Conservation (phyloP, 2,797 vertebrate genomes). For the Aphelocoma californica region DNA sequence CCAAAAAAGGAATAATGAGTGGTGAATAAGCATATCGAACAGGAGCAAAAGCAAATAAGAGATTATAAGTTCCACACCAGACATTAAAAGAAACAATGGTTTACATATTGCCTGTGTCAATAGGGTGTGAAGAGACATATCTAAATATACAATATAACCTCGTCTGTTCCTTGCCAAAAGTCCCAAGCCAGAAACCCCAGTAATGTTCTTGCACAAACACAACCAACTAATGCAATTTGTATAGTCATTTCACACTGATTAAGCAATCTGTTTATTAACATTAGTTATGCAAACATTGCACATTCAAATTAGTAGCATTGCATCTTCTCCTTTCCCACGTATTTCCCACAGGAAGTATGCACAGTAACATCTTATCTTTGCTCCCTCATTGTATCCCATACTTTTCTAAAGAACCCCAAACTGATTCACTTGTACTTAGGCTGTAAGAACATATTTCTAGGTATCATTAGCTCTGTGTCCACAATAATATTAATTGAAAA, state of each 20-base stretch:
- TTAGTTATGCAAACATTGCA: constrained; percentile 49
- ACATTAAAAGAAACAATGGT: constrained; percentile 52
- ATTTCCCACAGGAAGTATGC: constrained; percentile 36
- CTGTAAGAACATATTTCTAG: background rate
- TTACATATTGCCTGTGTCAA: constrained; percentile 38
- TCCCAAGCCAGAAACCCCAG: constrained; percentile 2
- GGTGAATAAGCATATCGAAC: constrained; percentile 65
- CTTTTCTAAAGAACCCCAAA: background rate
- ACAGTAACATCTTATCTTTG: background rate
- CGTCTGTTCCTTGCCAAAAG: background rate
- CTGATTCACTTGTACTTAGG: background rate
- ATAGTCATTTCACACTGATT: constrained; percentile 10
- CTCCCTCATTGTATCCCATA: background rate
- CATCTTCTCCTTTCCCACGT: constrained; percentile 25
- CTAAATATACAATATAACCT: constrained; percentile 18
- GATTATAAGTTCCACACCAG: constrained; percentile 41
- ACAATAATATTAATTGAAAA: background rate
- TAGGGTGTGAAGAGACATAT: constrained; percentile 9
- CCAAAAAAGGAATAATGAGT: constrained; percentile 66
- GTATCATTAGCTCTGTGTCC: background rate
- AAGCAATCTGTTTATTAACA: constrained; percentile 31
- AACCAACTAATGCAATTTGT: constrained; percentile 3
- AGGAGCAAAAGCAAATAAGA: constrained; percentile 67
- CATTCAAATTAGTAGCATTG: constrained; percentile 31
- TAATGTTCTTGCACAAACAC: constrained; percentile 28